Base-by-base conservation (phyloP, 92 coral and sea anemone species). In the Virgularia gustaviana region DNA sequence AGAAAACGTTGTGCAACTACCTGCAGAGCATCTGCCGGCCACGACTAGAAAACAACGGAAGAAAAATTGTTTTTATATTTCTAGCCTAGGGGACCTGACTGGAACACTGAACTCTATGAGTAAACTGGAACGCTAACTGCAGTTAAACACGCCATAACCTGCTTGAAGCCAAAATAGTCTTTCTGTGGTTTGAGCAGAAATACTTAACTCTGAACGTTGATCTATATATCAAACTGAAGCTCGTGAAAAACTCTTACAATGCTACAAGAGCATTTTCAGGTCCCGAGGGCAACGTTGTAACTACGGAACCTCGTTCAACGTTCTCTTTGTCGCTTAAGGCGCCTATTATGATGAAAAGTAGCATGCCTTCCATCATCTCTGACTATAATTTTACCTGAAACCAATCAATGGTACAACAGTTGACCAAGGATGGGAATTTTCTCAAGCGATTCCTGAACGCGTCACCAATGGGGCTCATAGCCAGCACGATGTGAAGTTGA, bases 381-480 rank as follows among this genome's bases (percentile, higher is more conserved):
- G 23, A 28, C 64, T 4, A 4, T 18, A 42, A 4, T 0, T 53
- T 49, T 76, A 92, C 98, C 98, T 92, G 98, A 78, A 92, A 92
- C 98, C 98, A 92, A 76, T 92, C 98, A 35, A 92, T 92, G 49
- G 98, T 92, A 51, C 98, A 92, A 56, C 98, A 92, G 70, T 92
- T 92, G 58, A 92, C 98, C 27, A 92, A 85, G 15, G 98, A 92
- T 9, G 98, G 98, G 74, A 92, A 92, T 71, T 92, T 92, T 52
- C 98, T 81, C 83, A 92, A 82, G 53, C 98, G 88, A 80, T 87
- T 89, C 1, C 98, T 84, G 76, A 92, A 92, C 22, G 98, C 98
- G 58, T 92, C 98, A 53, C 98, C 98, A 70, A 92, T 92, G 38
- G 98, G 98, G 58, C 98, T 92, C 98, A 92, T 92, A 28, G 98